These are phyloP conservation scores for Microchirus variegatus DNA, from an alignment of 2,797 vertebrate species.

Conservation along the genomic window DNA sequence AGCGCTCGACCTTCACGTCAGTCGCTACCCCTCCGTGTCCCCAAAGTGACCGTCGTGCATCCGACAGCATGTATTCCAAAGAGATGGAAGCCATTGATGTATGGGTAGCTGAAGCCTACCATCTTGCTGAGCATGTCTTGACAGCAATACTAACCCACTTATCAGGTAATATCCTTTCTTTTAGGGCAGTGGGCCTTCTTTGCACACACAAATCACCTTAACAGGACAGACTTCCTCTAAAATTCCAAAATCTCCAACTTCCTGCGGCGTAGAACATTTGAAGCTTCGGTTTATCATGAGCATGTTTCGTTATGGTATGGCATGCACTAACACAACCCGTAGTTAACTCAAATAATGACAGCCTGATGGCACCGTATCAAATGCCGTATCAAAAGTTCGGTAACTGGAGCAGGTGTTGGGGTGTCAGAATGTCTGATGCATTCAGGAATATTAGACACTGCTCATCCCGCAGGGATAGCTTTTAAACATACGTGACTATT, in stretches of 20 bases:
- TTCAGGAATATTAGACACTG: no score
- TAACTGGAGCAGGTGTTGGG: no score
- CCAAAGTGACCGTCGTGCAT: slow-evolving; percentile 51
- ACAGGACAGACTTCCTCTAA: slow-evolving; percentile 25
- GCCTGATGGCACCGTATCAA: no score
- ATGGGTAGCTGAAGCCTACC: slow-evolving; percentile 84
- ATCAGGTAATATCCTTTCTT: slow-evolving; percentile 82
- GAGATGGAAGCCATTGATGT: slow-evolving; percentile 82
- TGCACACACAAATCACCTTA: slow-evolving; percentile 70
- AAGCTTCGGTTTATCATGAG: no score
- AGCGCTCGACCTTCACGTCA: slow-evolving; percentile 40
- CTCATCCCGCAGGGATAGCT: no score
- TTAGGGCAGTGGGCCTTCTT: slow-evolving; percentile 75
- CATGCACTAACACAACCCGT: no score
- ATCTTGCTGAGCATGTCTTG: slow-evolving; percentile 88
- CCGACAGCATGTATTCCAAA: slow-evolving; percentile 69
- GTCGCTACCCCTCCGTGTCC: slow-evolving; percentile 39
- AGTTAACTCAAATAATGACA: no score
- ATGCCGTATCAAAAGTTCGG: no score
- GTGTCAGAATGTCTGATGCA: no score
- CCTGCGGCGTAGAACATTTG: no score
- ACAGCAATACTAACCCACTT: slow-evolving; percentile 86
- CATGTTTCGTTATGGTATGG: no score
- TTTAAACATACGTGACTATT: no score
- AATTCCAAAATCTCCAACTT: neutral